These are phyloP conservation scores for Hypolimnas misippus DNA, from an alignment of 2,888 invertebrate genomes.

Conservation along the genomic window DNA sequence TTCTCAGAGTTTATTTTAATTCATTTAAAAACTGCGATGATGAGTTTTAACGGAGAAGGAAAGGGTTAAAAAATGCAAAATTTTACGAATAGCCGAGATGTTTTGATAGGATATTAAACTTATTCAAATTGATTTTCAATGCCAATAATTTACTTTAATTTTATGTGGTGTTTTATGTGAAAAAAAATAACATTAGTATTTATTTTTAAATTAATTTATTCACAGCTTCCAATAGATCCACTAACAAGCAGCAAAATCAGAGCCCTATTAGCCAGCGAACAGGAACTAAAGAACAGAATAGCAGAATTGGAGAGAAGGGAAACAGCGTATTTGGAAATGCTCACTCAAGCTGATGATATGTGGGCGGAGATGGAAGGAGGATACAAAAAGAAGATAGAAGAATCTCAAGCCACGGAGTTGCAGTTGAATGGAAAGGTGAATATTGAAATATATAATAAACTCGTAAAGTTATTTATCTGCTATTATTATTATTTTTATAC, in stretches of 20 bases:
- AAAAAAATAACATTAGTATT: neutral
- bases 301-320: constrained; percentile 86
- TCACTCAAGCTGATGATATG: constrained; percentile 89
- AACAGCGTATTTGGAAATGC: constrained; percentile 87
- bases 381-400: constrained; percentile 84
- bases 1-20: too few relatives aligned
- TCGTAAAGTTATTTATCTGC: too few relatives aligned
- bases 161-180: neutral
- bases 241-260: constrained; percentile 56
- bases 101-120: too few relatives aligned
- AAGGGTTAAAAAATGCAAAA: too few relatives aligned
- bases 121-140: too few relatives aligned
- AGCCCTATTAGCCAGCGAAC: constrained; percentile 80
- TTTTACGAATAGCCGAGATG: too few relatives aligned
- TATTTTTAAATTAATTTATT: too few relatives aligned
- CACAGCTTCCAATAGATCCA: constrained; percentile 61
- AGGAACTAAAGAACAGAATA: constrained; percentile 85
- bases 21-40: too few relatives aligned
- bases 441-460: too few relatives aligned
- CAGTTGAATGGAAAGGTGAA: constrained; percentile 80
- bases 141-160: too few relatives aligned
- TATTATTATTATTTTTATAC: too few relatives aligned
- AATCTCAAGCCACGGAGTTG: constrained; percentile 72
- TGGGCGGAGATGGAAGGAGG: constrained; percentile 88
- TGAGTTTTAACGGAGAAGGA: too few relatives aligned